Conservation (phyloP, 1,140 invertebrate genomes). For the Vanessa atalanta region DNA sequence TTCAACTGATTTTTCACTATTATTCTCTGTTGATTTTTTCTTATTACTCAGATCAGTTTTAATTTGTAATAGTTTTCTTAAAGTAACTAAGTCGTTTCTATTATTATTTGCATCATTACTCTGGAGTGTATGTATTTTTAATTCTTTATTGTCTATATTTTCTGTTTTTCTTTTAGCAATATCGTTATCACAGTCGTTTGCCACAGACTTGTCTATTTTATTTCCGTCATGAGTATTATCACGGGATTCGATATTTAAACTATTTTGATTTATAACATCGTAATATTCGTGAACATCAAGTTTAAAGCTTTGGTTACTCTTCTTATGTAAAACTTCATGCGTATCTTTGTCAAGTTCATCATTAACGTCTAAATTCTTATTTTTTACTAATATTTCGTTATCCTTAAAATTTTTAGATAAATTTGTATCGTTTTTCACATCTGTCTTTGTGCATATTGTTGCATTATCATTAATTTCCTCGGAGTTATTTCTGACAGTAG, state of each 20-base stretch:
- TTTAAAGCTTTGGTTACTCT: neutral
- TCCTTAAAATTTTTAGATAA: neutral
- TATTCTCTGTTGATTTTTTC: neutral
- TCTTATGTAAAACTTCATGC: neutral
- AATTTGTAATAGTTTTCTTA: neutral
- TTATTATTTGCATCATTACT: neutral
- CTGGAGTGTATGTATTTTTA: neutral
- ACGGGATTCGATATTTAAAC: too few species aligned
- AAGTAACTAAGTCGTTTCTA: neutral
- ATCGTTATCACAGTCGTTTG: neutral
- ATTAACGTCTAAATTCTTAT: neutral
- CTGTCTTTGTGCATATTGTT: neutral
- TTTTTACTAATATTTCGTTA: neutral
- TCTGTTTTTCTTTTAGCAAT: neutral
- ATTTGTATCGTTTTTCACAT: neutral
- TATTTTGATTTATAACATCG: too few species aligned
- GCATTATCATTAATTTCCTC: neutral
- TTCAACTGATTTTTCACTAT: too few species aligned
- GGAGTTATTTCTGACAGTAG: neutral
- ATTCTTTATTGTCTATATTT: neutral
- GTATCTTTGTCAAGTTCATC: neutral
- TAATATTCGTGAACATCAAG: neutral
- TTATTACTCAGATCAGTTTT: neutral
- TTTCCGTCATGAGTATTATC: too few species aligned
- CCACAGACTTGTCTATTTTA: too few species aligned